phyloP scores from a whole-genome alignment of 2,888 invertebrate genomes.

The Idaea straminata region DNA sequence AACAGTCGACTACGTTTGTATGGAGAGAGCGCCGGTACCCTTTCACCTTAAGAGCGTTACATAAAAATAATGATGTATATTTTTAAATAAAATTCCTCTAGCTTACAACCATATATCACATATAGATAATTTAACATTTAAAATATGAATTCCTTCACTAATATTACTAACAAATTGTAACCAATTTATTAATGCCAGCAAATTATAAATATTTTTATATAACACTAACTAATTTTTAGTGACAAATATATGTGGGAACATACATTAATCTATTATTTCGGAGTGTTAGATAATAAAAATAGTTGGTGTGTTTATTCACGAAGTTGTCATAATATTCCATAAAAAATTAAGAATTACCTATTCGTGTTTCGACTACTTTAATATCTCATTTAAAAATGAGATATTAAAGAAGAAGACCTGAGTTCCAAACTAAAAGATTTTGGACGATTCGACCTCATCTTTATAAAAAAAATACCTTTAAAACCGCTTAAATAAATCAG shows the following conservation, averaged over 20 bases:
- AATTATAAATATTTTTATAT: conserved; percentile 16
- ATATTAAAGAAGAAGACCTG: too few relatives aligned
- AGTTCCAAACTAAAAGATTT: too few relatives aligned
- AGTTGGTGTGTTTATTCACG: background rate
- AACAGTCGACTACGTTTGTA: too few relatives aligned
- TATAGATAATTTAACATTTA: background rate
- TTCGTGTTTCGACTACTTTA: too few relatives aligned
- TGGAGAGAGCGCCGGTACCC: too few relatives aligned
- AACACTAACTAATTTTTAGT: conserved; percentile 4
- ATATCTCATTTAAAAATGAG: too few relatives aligned
- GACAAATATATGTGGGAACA: conserved; percentile 2
- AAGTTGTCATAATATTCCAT: background rate
- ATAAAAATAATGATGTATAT: background rate
- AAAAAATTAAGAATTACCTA: background rate
- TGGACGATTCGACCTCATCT: too few relatives aligned
- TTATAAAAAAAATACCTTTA: too few relatives aligned
- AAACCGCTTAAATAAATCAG: too few relatives aligned
- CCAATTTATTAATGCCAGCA: conserved; percentile 15
- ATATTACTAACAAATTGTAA: conserved; percentile 12
- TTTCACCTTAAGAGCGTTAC: too few relatives aligned
- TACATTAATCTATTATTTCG: background rate
- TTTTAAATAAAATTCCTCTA: background rate
- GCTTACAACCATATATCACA: background rate
- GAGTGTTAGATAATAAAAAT: background rate
- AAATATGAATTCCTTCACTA: background rate